phyloP scores from a whole-genome alignment of 1,140 invertebrate species.

The Luehdorfia chinensis region DNA sequence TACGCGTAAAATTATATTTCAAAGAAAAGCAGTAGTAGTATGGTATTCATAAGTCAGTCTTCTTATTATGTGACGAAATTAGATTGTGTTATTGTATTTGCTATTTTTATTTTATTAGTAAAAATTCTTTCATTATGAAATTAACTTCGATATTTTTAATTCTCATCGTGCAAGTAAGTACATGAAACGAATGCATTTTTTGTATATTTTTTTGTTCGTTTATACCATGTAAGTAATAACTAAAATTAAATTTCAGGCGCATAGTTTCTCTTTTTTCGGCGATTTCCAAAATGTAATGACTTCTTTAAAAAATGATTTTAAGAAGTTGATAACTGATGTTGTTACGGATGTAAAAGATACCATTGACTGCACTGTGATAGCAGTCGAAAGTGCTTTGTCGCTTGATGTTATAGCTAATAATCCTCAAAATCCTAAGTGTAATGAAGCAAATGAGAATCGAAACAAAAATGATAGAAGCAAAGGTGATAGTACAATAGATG shows the following conservation, averaged over 20 bases:
- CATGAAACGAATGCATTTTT: not conserved
- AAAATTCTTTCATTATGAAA: constrained; percentile 34
- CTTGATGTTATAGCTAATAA: too few species aligned
- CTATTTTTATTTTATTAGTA: not conserved
- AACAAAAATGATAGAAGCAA: not conserved
- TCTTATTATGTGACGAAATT: not conserved
- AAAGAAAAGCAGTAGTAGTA: not conserved
- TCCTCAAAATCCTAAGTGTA: constrained; percentile 33
- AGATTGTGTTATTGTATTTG: not conserved
- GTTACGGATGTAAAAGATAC: constrained; percentile 49
- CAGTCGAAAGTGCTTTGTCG: constrained; percentile 48
- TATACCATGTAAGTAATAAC: not conserved
- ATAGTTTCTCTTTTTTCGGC: constrained; percentile 41
- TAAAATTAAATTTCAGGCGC: constrained; percentile 24
- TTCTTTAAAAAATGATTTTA: constrained; percentile 44
- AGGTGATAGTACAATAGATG: too few species aligned
- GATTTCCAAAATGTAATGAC: constrained; percentile 41
- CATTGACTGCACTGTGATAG: constrained; percentile 54
- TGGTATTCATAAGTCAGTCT: constrained; percentile 1
- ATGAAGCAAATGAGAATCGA: constrained; percentile 7
- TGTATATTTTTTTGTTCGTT: not conserved
- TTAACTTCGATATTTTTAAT: constrained; percentile 23
- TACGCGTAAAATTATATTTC: constrained; percentile 1
- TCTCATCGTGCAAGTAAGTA: constrained; percentile 32
- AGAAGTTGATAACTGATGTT: constrained; percentile 51